Conservation (phyloP, 2,797 vertebrate species). For the Xenops minutus region DNA sequence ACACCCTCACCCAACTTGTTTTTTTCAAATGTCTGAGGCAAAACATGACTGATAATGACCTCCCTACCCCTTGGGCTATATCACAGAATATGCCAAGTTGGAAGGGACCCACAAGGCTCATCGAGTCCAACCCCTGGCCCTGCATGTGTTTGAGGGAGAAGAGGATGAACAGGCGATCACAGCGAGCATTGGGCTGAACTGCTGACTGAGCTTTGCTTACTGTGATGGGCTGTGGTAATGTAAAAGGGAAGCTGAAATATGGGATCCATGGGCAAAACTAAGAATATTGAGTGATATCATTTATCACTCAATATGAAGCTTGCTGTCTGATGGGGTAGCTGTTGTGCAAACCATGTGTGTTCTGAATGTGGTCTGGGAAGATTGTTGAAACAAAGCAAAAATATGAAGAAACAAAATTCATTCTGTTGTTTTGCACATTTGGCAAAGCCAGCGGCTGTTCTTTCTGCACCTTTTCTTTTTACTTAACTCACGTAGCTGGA, state of each 20-base stretch:
- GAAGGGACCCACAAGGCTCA: not conserved
- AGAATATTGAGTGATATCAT: not conserved
- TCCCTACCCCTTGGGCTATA: not conserved
- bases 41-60: not conserved
- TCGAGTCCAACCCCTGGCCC: not conserved
- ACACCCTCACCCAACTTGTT: rapidly evolving
- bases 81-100: not conserved
- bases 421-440: not conserved
- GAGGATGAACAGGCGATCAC: not conserved
- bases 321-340: not conserved
- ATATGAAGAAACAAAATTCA: not conserved
- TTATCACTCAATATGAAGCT: not conserved
- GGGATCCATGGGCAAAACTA: not conserved
- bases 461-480: not conserved
- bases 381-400: not conserved
- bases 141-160: not conserved
- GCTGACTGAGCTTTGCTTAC: not conserved
- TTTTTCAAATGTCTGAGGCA: not conserved
- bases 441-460: not conserved
- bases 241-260: not conserved
- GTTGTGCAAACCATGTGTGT: not conserved
- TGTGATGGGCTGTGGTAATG: not conserved
- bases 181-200: not conserved
- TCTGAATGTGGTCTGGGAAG: not conserved
- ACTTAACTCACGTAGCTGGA: not conserved